Conservation (phyloP, 1,140 invertebrate species). For the Oedothorax gibbosus region DNA sequence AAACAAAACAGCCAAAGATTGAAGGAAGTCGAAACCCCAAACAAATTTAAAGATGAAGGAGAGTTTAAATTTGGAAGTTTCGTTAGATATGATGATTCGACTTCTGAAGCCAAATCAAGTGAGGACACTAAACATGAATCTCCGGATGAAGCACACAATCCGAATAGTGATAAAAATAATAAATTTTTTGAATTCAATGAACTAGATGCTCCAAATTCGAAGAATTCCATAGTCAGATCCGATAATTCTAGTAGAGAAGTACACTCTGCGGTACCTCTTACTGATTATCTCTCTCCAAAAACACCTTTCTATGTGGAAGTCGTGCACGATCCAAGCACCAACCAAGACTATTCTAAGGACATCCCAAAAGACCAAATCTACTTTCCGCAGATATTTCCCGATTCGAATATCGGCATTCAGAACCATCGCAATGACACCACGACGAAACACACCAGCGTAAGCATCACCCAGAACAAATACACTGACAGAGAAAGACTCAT, state of each 20-base stretch:
- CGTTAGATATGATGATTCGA: neutral
- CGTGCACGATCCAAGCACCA: neutral
- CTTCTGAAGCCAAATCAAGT: neutral
- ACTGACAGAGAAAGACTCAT: neutral
- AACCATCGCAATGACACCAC: neutral
- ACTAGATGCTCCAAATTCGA: neutral
- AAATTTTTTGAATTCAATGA: neutral
- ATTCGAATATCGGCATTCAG: neutral
- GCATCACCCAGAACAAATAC: neutral
- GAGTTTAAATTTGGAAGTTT: neutral
- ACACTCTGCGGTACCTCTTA: neutral
- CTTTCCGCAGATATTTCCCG: conserved; percentile 24
- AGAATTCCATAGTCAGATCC: neutral
- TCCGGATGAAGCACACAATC: neutral
- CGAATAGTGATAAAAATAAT: neutral
- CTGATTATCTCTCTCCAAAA: neutral
- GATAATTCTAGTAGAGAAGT: neutral
- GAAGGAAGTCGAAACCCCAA: neutral
- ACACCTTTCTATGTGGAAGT: conserved; percentile 6
- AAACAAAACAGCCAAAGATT: neutral
- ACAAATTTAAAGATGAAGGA: neutral
- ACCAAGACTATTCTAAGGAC: conserved; percentile 7
- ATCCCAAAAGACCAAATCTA: neutral
- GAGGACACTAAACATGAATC: neutral
- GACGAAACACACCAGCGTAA: neutral